These are phyloP conservation scores for Pentalonia nigronervosa DNA, from an alignment of 1,140 invertebrate species.

Conservation along the genomic window DNA sequence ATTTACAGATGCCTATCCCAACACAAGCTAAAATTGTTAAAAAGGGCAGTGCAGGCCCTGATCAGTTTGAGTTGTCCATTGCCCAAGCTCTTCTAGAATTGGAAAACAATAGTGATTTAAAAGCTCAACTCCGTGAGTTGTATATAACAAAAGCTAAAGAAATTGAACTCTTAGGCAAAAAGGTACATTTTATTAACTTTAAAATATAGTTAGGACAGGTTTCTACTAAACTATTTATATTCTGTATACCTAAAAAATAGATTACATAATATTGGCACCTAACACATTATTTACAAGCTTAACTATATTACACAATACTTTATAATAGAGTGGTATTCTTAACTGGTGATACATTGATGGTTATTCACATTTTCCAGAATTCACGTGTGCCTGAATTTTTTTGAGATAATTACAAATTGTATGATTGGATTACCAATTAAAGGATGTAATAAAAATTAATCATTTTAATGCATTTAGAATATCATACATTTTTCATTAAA, in stretches of 20 bases:
- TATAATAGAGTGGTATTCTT: too few species aligned
- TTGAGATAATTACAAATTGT: too few species aligned
- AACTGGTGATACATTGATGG: too few species aligned
- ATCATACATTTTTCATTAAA: too few species aligned
- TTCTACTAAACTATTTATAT: background rate
- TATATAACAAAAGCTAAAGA: conserved; percentile 97
- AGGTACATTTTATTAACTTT: conserved; percentile 71
- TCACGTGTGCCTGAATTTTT: too few species aligned
- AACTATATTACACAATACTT: too few species aligned
- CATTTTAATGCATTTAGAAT: too few species aligned
- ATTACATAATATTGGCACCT: too few species aligned
- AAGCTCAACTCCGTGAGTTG: conserved; percentile 92
- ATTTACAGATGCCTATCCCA: conserved; percentile 64
- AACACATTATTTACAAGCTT: too few species aligned
- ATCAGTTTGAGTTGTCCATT: conserved; percentile 91
- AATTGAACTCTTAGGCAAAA: conserved; percentile 91
- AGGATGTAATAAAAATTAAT: too few species aligned
- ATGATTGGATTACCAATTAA: too few species aligned
- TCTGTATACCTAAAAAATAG: background rate
- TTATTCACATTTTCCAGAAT: too few species aligned
- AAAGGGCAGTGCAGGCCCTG: conserved; percentile 82
- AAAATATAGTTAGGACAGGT: background rate
- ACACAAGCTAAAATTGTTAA: conserved; percentile 88
- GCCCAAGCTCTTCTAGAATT: conserved; percentile 94
- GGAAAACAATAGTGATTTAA: conserved; percentile 96